Evolutionary conservation across 1,140 invertebrate genomes (phyloP).

Genomic region (Steinernema khuongi): DNA sequence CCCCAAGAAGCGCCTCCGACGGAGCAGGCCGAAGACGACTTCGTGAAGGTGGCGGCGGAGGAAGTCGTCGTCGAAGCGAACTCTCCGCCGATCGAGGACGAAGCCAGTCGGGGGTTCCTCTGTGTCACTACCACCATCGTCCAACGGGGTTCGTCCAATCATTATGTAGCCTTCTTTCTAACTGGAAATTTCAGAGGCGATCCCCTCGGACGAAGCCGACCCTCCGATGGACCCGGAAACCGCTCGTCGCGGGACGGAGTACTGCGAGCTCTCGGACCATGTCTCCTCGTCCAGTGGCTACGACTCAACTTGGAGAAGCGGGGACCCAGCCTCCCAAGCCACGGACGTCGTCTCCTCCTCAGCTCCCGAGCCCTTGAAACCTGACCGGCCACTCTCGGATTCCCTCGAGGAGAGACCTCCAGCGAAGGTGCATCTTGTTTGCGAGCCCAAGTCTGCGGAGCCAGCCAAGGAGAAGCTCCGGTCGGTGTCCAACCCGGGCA

Average conservation of each 20-base stretch:
- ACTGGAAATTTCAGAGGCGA: neutral
- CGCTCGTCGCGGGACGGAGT: neutral
- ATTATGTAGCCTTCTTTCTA: neutral
- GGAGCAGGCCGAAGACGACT: constrained; percentile 11
- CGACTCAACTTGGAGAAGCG: neutral
- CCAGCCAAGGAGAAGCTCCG: neutral
- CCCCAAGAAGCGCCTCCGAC: neutral
- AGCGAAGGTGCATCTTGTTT: neutral
- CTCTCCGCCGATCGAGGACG: constrained; percentile 8
- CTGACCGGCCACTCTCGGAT: no score
- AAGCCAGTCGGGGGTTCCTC: neutral
- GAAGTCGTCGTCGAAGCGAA: constrained; percentile 2
- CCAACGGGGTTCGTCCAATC: neutral
- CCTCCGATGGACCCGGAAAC: neutral
- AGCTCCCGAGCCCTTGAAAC: neutral
- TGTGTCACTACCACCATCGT: neutral
- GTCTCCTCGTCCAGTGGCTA: neutral
- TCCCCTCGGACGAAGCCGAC: neutral
- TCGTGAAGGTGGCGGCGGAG: neutral
- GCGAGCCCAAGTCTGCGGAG: neutral
- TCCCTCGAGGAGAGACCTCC: constrained; percentile 13
- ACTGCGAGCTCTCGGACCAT: neutral
- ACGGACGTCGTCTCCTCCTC: neutral
- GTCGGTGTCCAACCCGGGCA: constrained; percentile 17
- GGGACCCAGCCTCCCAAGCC: neutral